Evolutionary conservation across 2,113 vertebrate genomes (phyloP), one percentile per base, ranked within the genome.

Genomic region (Salvelinus sp.): DNA sequence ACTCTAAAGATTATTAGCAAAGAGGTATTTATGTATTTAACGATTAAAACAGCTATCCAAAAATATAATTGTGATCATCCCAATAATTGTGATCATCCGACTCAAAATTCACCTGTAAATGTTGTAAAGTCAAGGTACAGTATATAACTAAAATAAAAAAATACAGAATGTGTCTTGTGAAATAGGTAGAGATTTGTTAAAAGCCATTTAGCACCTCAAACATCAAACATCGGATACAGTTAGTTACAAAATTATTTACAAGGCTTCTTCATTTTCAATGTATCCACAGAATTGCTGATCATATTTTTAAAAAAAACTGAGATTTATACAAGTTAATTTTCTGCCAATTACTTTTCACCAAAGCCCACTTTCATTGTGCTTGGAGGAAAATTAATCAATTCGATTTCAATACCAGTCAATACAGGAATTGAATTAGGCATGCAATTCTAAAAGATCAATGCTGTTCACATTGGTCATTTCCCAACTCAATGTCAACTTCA

Each of bases 191-290:
- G 33, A 38, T 38, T 38, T 38, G 38, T 38, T 38, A 6, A 6
- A 6, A 38, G 7, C 38, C 7, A 38, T 38, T 38, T 38, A 38
- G 38, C 38, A 38, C 7, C 38, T 38, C 38, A 9, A 9, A 38
- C 33, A 7, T 1, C 6, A 38, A 7, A 33, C 30, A 6, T 6
- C 33, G 6, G 33, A 33, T 33, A 33, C 33, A 33, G 33, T 33
- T 6, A 6, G 33, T 90, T 91, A 93, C 88, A 92, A 81, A 77
- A 82, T 85, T 92, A 94, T 94, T 92, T 94, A 94, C 91, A 93
- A 72, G 23, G n/a, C 50, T 79, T 76, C 30, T 88, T 76, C 78
- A 71, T 74, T 83, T 77, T 67, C 33, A 83, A 74, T 70, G 65
- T 77, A 75, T 64, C 50, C 77, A 81, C 67, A 76, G 69, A 69